Conservation (phyloP, 2,888 invertebrate species). For the Caenorhabditis becei region DNA sequence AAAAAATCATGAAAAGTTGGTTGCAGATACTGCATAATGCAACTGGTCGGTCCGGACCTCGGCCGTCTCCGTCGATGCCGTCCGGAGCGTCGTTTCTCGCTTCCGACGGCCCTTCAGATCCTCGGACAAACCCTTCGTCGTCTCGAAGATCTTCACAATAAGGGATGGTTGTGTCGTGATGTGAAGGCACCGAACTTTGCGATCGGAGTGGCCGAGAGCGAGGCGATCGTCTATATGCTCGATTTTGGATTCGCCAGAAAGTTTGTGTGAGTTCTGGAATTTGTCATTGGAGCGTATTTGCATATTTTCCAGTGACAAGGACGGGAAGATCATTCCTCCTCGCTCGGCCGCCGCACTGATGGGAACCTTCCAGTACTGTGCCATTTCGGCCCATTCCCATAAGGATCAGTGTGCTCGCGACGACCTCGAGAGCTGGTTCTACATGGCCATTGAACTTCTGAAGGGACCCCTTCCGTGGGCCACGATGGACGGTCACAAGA, state of each 20-base stretch:
- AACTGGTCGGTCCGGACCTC: slow-evolving; percentile 76
- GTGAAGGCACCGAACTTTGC: slow-evolving; percentile 79
- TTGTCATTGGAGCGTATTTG: neutral
- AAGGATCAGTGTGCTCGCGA: slow-evolving; percentile 76
- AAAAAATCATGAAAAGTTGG: too few species aligned
- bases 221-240: slow-evolving; percentile 74
- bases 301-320: slow-evolving; percentile 67
- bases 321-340: slow-evolving; percentile 72
- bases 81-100: slow-evolving; percentile 71
- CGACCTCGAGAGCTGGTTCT: slow-evolving; percentile 78
- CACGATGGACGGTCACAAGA: slow-evolving; percentile 66
- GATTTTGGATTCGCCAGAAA: slow-evolving; percentile 79
- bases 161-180: slow-evolving; percentile 74
- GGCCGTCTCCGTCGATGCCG: slow-evolving; percentile 71
- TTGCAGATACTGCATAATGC: slow-evolving; percentile 75
- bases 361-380: slow-evolving; percentile 76
- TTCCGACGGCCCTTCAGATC: slow-evolving; percentile 72
- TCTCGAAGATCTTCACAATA: slow-evolving; percentile 74
- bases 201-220: slow-evolving; percentile 69
- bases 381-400: slow-evolving; percentile 72
- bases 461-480: slow-evolving; percentile 75
- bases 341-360: slow-evolving; percentile 73
- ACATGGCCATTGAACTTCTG: slow-evolving; percentile 75
- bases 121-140: slow-evolving; percentile 70
- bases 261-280: slow-evolving; percentile 62